Conservation (phyloP, 2,888 invertebrate species). For the Lepidochitona cinerea region DNA sequence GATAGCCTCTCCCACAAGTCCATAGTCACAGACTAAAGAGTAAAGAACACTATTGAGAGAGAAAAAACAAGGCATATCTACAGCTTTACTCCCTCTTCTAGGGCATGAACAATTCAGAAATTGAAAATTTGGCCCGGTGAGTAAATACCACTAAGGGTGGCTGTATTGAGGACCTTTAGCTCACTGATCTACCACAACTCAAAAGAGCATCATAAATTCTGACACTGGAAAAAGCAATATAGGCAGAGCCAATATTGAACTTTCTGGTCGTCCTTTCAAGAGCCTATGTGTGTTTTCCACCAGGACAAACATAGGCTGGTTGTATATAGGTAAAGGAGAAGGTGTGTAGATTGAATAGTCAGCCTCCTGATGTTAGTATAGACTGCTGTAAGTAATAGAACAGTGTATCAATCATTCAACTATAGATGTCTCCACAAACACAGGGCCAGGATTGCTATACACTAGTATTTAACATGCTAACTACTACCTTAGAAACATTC, state of each 20-base stretch:
- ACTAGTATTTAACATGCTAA: neutral
- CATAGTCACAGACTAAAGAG: neutral
- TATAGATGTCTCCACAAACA: neutral
- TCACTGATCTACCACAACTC: neutral
- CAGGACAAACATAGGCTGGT: neutral
- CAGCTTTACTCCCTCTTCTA: neutral
- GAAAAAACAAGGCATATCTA: neutral
- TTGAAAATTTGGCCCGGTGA: neutral
- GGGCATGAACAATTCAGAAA: neutral
- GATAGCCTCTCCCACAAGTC: neutral
- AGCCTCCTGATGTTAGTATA: neutral
- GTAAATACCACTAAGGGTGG: constrained; percentile 1
- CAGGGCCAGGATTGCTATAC: neutral
- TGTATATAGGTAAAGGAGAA: neutral
- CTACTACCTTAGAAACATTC: too few relatives aligned
- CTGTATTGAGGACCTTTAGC: neutral
- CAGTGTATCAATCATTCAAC: neutral
- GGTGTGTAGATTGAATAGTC: neutral
- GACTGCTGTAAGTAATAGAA: neutral
- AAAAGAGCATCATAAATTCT: constrained; percentile 1
- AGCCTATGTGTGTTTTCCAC: neutral
- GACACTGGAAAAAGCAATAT: constrained; percentile 3
- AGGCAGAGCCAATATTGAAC: neutral
- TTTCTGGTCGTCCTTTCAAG: neutral
- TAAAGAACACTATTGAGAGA: too few relatives aligned